phyloP scores from a whole-genome alignment of 2,888 invertebrate species.

The Petrolisthes cinctipes region DNA sequence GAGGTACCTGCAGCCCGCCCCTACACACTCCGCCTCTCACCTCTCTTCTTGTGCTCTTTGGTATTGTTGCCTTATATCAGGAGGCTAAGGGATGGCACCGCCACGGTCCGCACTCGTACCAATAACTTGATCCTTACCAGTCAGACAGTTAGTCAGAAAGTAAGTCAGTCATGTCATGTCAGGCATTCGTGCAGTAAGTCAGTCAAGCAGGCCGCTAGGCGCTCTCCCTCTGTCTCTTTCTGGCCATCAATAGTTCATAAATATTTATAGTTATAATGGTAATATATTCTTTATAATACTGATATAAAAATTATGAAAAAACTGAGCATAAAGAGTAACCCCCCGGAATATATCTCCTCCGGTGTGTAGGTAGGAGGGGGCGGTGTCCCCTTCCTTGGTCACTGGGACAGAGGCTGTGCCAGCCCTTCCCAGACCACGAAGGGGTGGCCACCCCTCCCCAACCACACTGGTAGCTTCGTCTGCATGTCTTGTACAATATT shows the following conservation, averaged over 20 bases:
- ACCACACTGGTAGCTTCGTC: constrained; percentile 41
- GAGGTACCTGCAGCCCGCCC: constrained; percentile 17
- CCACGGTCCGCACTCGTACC: constrained; percentile 17
- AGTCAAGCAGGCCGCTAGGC: constrained; percentile 30
- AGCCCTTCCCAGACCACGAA: constrained; percentile 5
- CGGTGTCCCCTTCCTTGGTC: not conserved
- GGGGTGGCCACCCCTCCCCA: constrained; percentile 12
- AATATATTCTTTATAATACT: constrained; percentile 64
- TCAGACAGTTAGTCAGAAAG: constrained; percentile 1
- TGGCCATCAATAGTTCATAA: constrained; percentile 64
- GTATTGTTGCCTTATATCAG: constrained; percentile 63
- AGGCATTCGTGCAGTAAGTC: not conserved
- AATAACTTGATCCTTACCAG: not conserved
- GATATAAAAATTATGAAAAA: constrained; percentile 58
- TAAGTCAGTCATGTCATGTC: not conserved
- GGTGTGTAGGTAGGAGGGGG: constrained; percentile 40
- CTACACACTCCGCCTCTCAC: constrained; percentile 46
- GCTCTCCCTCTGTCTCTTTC: constrained; percentile 54
- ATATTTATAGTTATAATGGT: constrained; percentile 64
- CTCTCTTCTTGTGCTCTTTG: constrained; percentile 63
- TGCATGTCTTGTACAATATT: constrained; percentile 55
- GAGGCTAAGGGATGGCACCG: constrained; percentile 47
- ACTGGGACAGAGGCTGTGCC: not conserved
- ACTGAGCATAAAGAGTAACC: constrained; percentile 59
- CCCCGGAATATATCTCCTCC: constrained; percentile 58